These are phyloP conservation scores for Sturnira hondurensis DNA, from an alignment of 2,113 vertebrate genomes.

Conservation along the genomic window DNA sequence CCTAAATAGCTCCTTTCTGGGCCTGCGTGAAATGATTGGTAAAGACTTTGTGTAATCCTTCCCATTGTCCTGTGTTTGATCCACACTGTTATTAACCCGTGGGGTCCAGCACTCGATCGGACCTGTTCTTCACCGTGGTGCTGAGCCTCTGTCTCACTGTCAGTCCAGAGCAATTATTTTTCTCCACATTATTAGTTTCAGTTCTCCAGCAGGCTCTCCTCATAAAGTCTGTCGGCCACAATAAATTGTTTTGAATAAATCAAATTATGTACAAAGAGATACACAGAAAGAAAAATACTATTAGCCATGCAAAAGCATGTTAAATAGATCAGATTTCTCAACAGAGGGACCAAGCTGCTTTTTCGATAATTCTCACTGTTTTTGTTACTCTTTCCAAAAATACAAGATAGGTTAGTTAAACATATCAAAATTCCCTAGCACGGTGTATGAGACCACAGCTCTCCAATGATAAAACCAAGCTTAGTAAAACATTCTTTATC, in stretches of 20 bases:
- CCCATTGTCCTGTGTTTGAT: neutral
- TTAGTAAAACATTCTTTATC: neutral
- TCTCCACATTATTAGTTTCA: neutral
- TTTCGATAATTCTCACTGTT: neutral
- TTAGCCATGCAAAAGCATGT: neutral
- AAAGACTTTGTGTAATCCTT: neutral
- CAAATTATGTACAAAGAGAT: neutral
- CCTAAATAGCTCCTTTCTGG: neutral
- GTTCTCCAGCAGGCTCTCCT: neutral
- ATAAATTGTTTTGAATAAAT: neutral
- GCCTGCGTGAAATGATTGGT: neutral
- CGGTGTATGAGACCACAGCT: neutral
- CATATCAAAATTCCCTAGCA: neutral
- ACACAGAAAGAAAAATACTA: neutral
- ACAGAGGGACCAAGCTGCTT: neutral
- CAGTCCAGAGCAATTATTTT: neutral
- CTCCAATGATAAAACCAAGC: neutral
- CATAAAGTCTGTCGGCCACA: neutral
- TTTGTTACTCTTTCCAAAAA: neutral
- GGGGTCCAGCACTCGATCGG: neutral
- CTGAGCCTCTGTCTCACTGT: neutral
- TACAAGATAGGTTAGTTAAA: neutral
- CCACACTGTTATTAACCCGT: neutral
- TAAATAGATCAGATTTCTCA: neutral
- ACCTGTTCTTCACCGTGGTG: neutral